These are phyloP conservation scores for Melanophora roralis DNA, from an alignment of 2,888 invertebrate species.

Conservation along the genomic window DNA sequence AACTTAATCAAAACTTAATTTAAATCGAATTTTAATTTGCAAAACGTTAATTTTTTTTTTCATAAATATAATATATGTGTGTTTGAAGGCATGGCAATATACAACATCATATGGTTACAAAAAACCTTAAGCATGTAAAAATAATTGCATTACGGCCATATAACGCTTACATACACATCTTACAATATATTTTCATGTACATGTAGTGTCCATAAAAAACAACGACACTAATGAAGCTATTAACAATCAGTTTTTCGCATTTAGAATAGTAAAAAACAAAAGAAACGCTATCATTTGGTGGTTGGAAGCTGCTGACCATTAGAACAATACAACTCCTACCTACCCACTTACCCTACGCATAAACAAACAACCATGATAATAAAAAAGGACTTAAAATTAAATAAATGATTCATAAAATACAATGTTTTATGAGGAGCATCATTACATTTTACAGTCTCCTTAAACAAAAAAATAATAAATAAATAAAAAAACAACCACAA, in stretches of 20 bases:
- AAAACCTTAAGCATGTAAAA: no score
- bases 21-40: no score
- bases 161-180: no score
- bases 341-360: no score
- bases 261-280: not conserved
- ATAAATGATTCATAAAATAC: slow-evolving; percentile 48
- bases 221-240: slow-evolving; percentile 44
- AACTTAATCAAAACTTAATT: no score
- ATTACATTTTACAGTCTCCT: slow-evolving; percentile 29
- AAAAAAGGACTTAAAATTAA: slow-evolving; percentile 28
- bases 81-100: no score
- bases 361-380: not conserved
- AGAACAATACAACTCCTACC: slow-evolving; percentile 5
- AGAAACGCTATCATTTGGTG: not conserved
- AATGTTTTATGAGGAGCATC: slow-evolving; percentile 36
- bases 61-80: no score
- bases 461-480: not conserved
- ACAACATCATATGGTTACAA: no score
- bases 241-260: slow-evolving; percentile 45
- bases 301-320: slow-evolving; percentile 3
- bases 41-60: no score
- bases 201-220: not conserved
- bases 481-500: slow-evolving; percentile 16
- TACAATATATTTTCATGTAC: not conserved
- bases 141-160: no score